Evolutionary conservation across 2,113 vertebrate genomes (phyloP).

Genomic region (Baryphthengus martii): DNA sequence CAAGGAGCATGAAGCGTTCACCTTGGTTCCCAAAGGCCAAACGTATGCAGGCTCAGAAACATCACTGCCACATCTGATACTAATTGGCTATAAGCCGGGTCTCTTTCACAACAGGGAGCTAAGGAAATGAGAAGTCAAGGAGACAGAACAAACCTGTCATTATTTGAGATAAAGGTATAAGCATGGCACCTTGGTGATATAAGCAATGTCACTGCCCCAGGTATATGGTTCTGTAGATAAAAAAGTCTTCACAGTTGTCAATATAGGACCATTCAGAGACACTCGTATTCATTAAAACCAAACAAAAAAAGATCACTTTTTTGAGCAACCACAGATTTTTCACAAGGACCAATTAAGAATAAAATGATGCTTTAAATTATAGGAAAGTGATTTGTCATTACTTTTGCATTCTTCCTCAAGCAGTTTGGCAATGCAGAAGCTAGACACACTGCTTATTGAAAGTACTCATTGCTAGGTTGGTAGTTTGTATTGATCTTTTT

Average conservation of each 20-base stretch:
- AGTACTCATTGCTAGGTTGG: neutral
- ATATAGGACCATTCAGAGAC: neutral
- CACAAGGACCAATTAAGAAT: conserved; percentile 12
- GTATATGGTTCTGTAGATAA: neutral
- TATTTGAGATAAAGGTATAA: neutral
- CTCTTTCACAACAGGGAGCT: neutral
- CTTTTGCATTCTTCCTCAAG: conserved; percentile 10
- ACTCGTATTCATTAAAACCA: conserved; percentile 20
- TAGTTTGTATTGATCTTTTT: conserved; percentile 17
- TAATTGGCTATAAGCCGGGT: conserved; percentile 30
- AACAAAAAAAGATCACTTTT: neutral
- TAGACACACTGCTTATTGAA: neutral
- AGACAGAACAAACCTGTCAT: conserved; percentile 14
- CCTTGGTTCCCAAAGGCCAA: neutral
- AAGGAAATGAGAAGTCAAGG: neutral
- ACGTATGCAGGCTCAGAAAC: neutral
- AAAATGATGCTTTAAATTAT: neutral
- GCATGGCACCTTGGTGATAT: neutral
- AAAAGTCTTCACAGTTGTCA: neutral
- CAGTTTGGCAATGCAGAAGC: conserved; percentile 10
- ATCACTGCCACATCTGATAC: neutral
- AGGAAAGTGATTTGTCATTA: conserved; percentile 2
- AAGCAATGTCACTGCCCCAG: neutral
- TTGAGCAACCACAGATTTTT: conserved; percentile 8
- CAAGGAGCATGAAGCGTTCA: neutral